Conservation (phyloP, 2,797 vertebrate genomes). For the Saxicola maurus region DNA sequence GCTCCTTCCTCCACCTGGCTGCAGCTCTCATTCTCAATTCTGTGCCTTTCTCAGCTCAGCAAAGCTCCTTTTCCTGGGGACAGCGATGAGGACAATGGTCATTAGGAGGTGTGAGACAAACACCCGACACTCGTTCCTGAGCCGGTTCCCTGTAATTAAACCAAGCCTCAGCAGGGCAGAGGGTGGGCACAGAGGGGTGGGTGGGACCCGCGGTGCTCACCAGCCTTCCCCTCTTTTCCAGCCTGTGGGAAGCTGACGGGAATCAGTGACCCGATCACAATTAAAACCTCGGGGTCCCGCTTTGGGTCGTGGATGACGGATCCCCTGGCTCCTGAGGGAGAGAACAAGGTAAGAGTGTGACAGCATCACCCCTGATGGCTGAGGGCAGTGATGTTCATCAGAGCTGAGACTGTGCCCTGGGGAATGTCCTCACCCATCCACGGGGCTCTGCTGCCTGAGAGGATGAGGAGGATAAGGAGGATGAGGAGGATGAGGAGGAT, state of each 20-base stretch:
- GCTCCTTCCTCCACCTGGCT: neutral
- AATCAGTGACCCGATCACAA: slow-evolving; percentile 90
- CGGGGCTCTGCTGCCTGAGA: neutral
- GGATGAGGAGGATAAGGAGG: neutral
- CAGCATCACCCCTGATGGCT: accelerated
- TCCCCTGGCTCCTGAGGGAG: slow-evolving; percentile 85
- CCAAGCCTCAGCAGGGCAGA: neutral
- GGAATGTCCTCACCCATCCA: neutral
- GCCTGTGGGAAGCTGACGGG: slow-evolving; percentile 95
- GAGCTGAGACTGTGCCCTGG: neutral
- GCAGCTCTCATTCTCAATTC: neutral
- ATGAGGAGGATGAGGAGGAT: neutral
- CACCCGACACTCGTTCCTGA: neutral
- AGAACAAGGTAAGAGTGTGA: slow-evolving; percentile 83
- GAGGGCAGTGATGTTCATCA: neutral
- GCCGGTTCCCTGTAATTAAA: neutral
- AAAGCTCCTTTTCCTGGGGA: neutral
- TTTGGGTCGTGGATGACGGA: slow-evolving; percentile 98
- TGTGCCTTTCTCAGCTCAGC: neutral
- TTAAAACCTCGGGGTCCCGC: slow-evolving; percentile 93
- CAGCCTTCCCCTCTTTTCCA: slow-evolving; percentile 71
- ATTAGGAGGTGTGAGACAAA: neutral
- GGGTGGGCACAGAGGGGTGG: neutral
- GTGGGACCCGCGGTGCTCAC: neutral
- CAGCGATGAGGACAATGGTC: neutral